phyloP scores from a whole-genome alignment of 1,140 invertebrate genomes.

The Bombyx mandarina region DNA sequence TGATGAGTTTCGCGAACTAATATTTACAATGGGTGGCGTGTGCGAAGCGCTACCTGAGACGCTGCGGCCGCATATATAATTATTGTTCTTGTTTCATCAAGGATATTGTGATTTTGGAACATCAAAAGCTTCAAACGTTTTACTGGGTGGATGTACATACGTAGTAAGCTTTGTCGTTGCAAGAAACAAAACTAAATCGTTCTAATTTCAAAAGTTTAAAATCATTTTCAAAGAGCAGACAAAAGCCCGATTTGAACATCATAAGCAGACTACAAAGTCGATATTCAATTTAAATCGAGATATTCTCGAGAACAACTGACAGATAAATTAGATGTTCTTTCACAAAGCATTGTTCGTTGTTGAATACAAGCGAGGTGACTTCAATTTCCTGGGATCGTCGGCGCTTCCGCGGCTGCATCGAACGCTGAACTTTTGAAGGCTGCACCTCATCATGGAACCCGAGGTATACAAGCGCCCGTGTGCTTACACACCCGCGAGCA shows the following conservation, averaged over 20 bases:
- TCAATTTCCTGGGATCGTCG: constrained; percentile 60
- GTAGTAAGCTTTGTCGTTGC: too few relatives aligned
- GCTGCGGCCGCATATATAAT: constrained; percentile 20
- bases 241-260: too few relatives aligned
- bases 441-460: constrained; percentile 43
- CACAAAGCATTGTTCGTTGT: constrained; percentile 60
- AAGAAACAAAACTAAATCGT: too few relatives aligned
- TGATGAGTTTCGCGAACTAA: constrained; percentile 70
- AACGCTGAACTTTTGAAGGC: constrained; percentile 56
- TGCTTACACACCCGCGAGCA: constrained; percentile 40
- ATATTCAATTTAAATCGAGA: constrained; percentile 60
- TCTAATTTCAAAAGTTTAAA: too few relatives aligned
- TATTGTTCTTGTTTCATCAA: too few relatives aligned
- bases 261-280: constrained; percentile 16
- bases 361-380: constrained; percentile 51
- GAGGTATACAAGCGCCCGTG: constrained; percentile 50
- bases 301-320: constrained; percentile 47
- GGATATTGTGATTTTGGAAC: too few relatives aligned
- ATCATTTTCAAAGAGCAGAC: too few relatives aligned
- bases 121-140: too few relatives aligned
- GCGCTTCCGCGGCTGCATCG: constrained; percentile 37
- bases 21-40: constrained; percentile 63
- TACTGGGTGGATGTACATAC: too few relatives aligned
- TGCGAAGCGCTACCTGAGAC: constrained; percentile 28
- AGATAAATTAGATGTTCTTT: constrained; percentile 67